Percentiles rank a stretch among this genome's conserved stretches.
Conservation (phyloP, 2,888 invertebrate genomes). For the Neria commutata region DNA sequence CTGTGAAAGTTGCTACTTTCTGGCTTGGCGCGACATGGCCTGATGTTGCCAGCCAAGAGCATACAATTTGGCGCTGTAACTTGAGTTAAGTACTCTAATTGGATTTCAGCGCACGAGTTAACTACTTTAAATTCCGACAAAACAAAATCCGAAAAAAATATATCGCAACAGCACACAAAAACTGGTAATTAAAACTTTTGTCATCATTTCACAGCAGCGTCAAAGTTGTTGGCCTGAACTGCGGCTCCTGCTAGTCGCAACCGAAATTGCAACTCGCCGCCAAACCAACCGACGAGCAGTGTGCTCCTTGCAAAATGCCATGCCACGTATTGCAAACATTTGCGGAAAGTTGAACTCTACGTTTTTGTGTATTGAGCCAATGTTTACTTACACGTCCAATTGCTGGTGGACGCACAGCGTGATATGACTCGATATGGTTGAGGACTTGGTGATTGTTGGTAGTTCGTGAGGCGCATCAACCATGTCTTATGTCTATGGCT, state of each 20-base stretch:
- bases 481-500: not conserved
- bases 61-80: conserved; percentile 11
- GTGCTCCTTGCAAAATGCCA: conserved; percentile 15
- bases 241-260: too few relatives aligned
- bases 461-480: not conserved
- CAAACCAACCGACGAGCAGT: not conserved
- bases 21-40: too few relatives aligned
- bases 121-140: conserved; percentile 53
- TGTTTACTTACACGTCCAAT: not conserved
- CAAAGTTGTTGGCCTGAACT: not conserved
- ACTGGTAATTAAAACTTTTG: conserved; percentile 56
- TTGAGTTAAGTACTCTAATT: conserved; percentile 45
- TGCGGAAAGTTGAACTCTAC: conserved; percentile 36
- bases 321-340: conserved; percentile 41
- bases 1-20: not conserved
- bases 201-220: conserved; percentile 32
- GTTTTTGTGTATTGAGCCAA: not conserved
- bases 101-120: conserved; percentile 55
- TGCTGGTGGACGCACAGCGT: not conserved
- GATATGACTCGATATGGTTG: not conserved
- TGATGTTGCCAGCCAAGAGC: not conserved
- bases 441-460: not conserved
- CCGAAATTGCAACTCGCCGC: too few relatives aligned
- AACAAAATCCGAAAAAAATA: conserved; percentile 18
- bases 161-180: conserved; percentile 15